These are phyloP conservation scores for Salvelinus namaycush DNA, from an alignment of 2,113 vertebrate species.

Conservation along the genomic window DNA sequence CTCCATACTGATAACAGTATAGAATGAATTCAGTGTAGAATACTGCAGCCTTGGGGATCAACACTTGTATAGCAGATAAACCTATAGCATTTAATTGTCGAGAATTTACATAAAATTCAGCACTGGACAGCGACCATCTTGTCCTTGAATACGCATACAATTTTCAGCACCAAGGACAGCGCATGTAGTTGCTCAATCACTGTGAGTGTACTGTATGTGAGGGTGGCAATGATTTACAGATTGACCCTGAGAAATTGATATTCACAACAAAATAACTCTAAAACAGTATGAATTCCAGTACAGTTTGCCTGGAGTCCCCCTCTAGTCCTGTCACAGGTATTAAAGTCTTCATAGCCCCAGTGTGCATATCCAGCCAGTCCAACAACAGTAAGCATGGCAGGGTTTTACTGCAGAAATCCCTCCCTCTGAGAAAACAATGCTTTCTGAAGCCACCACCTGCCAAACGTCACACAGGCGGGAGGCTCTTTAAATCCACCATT, in stretches of 20 bases:
- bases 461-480: conserved; percentile 38
- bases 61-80: too few species aligned
- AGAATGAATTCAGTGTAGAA: too few species aligned
- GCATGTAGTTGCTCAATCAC: background rate
- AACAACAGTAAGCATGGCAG: conserved; percentile 35
- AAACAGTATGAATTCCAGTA: background rate
- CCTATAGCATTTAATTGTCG: too few species aligned
- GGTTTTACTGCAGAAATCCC: conserved; percentile 49
- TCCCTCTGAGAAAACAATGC: conserved; percentile 38
- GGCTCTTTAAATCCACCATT: conserved; percentile 18
- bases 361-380: conserved; percentile 31
- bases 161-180: background rate
- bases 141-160: background rate
- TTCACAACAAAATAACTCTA: background rate
- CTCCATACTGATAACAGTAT: background rate
- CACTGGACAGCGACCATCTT: too few species aligned
- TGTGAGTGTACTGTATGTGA: too few species aligned
- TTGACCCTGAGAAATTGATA: too few species aligned
- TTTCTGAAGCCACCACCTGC: conserved; percentile 46
- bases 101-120: too few species aligned
- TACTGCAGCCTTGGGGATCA: background rate
- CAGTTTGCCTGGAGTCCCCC: too few species aligned
- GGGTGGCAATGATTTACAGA: too few species aligned
- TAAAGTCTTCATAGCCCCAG: background rate
- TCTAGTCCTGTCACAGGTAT: too few species aligned